phyloP scores from a whole-genome alignment of 2,888 invertebrate genomes.

The Phortica okadai region DNA sequence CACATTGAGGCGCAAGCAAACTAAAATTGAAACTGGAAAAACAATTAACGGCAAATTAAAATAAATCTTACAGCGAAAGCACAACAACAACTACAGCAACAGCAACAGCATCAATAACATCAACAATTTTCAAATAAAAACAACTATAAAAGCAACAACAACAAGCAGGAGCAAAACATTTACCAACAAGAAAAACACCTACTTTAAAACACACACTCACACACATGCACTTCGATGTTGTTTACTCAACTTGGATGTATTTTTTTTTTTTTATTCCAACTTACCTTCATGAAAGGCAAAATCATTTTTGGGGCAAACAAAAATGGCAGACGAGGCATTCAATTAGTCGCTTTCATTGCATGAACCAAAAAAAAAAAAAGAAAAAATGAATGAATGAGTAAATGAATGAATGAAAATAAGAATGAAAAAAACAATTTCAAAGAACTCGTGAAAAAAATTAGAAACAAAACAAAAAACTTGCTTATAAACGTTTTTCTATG shows the following conservation, averaged over 20 bases:
- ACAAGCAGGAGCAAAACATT: not conserved
- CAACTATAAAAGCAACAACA: not conserved
- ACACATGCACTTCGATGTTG: slow-evolving; percentile 8
- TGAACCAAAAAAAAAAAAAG: not conserved
- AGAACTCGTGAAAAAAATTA: not conserved
- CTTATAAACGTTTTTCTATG: slow-evolving; percentile 26
- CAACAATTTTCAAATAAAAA: slow-evolving; percentile 8
- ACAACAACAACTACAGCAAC: not conserved
- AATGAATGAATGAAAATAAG: not conserved
- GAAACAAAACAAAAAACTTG: not conserved
- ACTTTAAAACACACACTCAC: not conserved
- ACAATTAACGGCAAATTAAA: slow-evolving; percentile 22
- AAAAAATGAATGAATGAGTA: not conserved
- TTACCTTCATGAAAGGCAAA: not conserved
- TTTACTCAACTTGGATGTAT: slow-evolving; percentile 6
- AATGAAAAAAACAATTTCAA: not conserved
- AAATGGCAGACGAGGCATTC: slow-evolving; percentile 6
- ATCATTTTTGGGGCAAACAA: not conserved
- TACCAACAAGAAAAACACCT: slow-evolving; percentile 19
- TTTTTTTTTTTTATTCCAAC: not conserved
- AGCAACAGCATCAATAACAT: not conserved
- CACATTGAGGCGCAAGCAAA: slow-evolving; percentile 1
- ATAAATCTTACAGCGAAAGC: not conserved
- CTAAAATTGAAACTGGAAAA: not conserved
- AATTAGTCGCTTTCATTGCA: slow-evolving; percentile 7